These are phyloP conservation scores for Epinephelus awoara DNA, from an alignment of 2,797 vertebrate genomes.

Conservation along the genomic window DNA sequence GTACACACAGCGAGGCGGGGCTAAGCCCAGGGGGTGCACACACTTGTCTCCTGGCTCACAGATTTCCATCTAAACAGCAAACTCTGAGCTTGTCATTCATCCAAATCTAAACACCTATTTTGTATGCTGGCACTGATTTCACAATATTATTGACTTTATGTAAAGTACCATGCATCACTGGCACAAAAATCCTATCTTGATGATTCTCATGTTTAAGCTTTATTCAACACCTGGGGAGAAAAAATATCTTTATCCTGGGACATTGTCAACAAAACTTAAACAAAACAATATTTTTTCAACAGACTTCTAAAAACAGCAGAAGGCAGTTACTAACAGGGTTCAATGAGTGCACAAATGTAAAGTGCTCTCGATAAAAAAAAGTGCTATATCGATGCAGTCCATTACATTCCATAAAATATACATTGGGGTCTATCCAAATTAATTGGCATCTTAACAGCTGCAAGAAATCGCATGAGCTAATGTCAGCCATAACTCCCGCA, in stretches of 20 bases:
- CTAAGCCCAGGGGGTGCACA: neutral
- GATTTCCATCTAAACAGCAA: constrained; percentile 22
- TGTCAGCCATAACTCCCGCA: neutral
- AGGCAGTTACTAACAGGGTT: no score
- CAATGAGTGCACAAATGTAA: no score
- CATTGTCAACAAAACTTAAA: no score
- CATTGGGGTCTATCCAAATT: neutral
- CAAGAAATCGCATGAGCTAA: neutral
- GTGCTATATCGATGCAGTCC: neutral
- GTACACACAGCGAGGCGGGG: constrained; percentile 22
- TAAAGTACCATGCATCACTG: neutral
- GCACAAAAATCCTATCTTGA: neutral
- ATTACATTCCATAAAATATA: neutral
- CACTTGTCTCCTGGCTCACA: constrained; percentile 12
- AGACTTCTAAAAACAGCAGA: no score
- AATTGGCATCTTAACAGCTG: neutral
- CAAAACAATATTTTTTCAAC: no score
- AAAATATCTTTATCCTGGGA: no score
- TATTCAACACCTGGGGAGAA: no score
- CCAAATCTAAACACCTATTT: constrained; percentile 22
- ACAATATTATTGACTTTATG: neutral
- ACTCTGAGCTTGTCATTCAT: constrained; percentile 27
- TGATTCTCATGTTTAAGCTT: neutral
- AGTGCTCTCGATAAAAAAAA: no score
- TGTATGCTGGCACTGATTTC: neutral